These are phyloP conservation scores for Phrynocephalus guinanensis DNA, from an alignment of 2,797 vertebrate species.

Conservation along the genomic window DNA sequence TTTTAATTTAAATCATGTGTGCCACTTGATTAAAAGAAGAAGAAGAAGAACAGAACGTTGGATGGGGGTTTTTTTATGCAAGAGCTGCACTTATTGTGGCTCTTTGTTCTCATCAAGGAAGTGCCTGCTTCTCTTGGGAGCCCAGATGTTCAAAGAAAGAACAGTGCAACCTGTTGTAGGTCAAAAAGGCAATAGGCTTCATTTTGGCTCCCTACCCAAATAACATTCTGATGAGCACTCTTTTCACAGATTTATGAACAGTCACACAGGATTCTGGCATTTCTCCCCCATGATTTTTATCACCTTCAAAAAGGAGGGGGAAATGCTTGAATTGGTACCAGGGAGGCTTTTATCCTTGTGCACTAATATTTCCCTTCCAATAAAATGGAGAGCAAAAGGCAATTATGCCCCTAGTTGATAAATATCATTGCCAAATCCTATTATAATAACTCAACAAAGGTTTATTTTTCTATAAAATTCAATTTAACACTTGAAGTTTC, in stretches of 20 bases:
- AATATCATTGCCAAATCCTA: slow-evolving; percentile 18
- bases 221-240: slow-evolving; percentile 35
- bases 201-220: slow-evolving; percentile 11
- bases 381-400: slow-evolving; percentile 36
- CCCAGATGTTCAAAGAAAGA: background rate
- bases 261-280: slow-evolving; percentile 39
- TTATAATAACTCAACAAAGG: slow-evolving; percentile 32
- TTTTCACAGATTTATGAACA: slow-evolving; percentile 48
- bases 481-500: slow-evolving; percentile 33
- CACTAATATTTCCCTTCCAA: slow-evolving; percentile 9
- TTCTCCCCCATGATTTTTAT: slow-evolving; percentile 36
- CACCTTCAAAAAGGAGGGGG: slow-evolving; percentile 14
- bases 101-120: slow-evolving; percentile 42
- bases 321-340: slow-evolving; percentile 24
- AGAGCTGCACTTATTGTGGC: slow-evolving; percentile 1
- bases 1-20: slow-evolving; percentile 29
- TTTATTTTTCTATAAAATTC: slow-evolving; percentile 34
- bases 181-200: slow-evolving; percentile 48
- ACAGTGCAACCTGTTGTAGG: slow-evolving; percentile 22
- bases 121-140: background rate
- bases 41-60: background rate
- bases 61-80: background rate
- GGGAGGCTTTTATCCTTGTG: slow-evolving; percentile 34
- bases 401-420: slow-evolving; percentile 39
- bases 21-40: background rate